Base-by-base conservation (phyloP, 2,797 vertebrate genomes). In the Labeo calbasu region DNA sequence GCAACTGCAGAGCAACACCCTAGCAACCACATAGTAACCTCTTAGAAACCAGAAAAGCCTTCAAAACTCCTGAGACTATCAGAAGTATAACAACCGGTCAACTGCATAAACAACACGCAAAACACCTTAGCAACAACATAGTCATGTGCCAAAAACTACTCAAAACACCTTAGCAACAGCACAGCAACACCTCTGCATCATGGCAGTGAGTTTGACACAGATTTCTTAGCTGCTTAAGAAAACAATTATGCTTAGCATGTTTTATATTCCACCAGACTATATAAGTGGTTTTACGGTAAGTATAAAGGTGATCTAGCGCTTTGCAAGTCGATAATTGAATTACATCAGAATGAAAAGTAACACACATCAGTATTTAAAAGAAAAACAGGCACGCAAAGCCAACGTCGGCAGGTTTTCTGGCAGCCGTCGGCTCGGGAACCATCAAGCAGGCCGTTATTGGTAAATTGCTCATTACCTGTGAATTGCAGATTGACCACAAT, bases 381-480 rank as follows among this genome's bases (percentile, higher is more conserved):
- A n/a, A n/a, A 57, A 57, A 2, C 51, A 76, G 50, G 48, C 23
- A 7, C 51, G 21, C 66, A 53, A 59, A 50, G 57, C 32, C 59
- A 57, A 53, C 61, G 53, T 32, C 43, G 43, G 25, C 81, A 61
- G 43, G n/a, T 28, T 36, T 36, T 50, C 57, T 57, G 8, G 57
- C 21, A 17, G 28, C 48, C 21, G 21, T 10, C 48, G 59, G 75
- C 69, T 53, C 63, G 13, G 51, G 46, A 76, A 36, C 13, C 25
- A 75, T 83, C 77, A 77, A 73, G 85, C 75, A 76, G 84, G 71
- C 77, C 70, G 82, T 70, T 80, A 66, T 78, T 83, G 71, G 84
- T 88, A 87, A 87, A 88, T 86, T 83, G 86, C 82, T 88, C 87
- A 87, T 89, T 88, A 89, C 88, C 88, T 89, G 87, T 55, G 82